Base-by-base conservation (phyloP, 2,113 vertebrate species). In the Guaruba guarouba region DNA sequence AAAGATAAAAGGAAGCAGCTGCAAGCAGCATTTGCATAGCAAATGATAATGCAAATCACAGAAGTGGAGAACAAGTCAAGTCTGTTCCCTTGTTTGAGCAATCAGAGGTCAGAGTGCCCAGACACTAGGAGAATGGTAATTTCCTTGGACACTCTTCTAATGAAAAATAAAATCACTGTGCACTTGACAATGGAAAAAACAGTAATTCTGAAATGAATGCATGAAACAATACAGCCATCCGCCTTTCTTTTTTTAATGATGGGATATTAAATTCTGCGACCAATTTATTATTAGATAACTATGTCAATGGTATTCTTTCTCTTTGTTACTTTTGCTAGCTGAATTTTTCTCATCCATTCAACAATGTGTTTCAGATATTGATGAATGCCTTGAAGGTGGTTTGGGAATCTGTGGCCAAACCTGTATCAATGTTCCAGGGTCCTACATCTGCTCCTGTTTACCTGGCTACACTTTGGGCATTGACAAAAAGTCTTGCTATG, bases 341-440 rank as follows among this genome's bases (percentile, higher is more conserved):
- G 75, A 82, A 37, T 89, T 91, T 70, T 82, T 61, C 75, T 88
- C 15, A 91, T 76, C 17, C 55, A 28, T 92, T 80, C 49, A 70
- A 93, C 80, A 51, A 3, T 41, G 3, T 52, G 8, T 97, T 97
- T 81, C 94, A 97, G 97, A 97, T 95, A 95, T 97, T 8, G 96
- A 97, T 48, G 97, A 97, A 55, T 97, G 97, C 48, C 86, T 96
- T 85, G 95, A 97, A 96, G 93, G 95, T 2, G 94, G 93, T 73
- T 84, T 97, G 76, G 92, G 92, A 89, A 95, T 68, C 54, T 97
- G 96, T 87, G 95, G 95, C 55, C 97, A 97, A 95, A 97, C 71
- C 57, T 97, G 97, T 46, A 39, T 74, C 84, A 97, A 97, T 77
- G 68, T 87, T 54, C 96, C 97, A 29, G 97, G 97, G 29, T 97